Conservation (phyloP, 1,140 invertebrate species). For the Sycobia sp. region DNA sequence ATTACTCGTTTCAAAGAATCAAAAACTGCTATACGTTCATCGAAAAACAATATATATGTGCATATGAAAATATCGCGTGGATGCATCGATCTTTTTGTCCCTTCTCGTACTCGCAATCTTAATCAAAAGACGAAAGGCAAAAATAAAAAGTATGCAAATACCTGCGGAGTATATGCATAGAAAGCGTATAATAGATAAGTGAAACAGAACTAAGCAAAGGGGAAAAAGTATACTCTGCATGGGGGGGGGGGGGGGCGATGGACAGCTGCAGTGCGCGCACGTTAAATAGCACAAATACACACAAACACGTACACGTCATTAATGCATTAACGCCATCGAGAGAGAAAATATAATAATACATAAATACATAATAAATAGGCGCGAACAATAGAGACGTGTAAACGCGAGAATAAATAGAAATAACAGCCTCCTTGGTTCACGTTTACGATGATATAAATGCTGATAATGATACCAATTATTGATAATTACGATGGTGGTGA, state of each 20-base stretch:
- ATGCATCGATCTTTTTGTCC: constrained; percentile 7
- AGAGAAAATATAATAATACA: not conserved
- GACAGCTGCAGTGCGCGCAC: not conserved
- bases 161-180: not conserved
- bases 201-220: not conserved
- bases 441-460: constrained; percentile 14
- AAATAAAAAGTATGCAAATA: not conserved
- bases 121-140: constrained; percentile 19
- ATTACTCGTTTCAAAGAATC: too few species aligned
- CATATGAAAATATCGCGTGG: not conserved
- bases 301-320: not conserved
- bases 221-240: constrained; percentile 8
- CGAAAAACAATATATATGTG: not conserved
- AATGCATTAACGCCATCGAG: not conserved
- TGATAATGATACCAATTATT: constrained; percentile 13
- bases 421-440: constrained; percentile 7
- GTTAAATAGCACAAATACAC: constrained; percentile 10
- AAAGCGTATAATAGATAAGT: not conserved
- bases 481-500: constrained; percentile 10
- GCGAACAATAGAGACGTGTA: not conserved
- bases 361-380: not conserved
- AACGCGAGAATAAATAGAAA: constrained; percentile 6
- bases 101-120: constrained; percentile 19
- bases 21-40: not conserved
- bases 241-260: too few species aligned